These are phyloP conservation scores for Phortica variegata DNA, from an alignment of 1,140 invertebrate species.

Conservation along the genomic window DNA sequence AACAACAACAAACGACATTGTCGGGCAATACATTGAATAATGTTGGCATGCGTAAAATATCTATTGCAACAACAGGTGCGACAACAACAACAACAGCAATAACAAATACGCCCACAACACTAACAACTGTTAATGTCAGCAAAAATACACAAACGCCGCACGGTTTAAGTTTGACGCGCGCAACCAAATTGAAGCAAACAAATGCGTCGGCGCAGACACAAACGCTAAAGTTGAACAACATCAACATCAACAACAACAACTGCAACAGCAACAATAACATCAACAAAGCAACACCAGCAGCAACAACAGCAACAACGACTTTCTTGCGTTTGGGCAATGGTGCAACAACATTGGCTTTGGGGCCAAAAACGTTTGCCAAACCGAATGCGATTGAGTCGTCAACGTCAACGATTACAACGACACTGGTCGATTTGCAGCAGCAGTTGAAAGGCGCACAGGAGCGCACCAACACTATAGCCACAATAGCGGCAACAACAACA, in stretches of 20 bases:
- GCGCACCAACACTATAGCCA: conserved; percentile 3
- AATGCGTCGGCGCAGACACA: conserved; percentile 34
- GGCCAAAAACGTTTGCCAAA: conserved; percentile 2
- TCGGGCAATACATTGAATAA: too few species aligned
- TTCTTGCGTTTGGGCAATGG: conserved; percentile 38
- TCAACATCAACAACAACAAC: conserved; percentile 9
- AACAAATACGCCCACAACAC: conserved; percentile 9
- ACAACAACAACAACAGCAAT: conserved; percentile 2
- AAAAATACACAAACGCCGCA: conserved; percentile 18
- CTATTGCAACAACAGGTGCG: too few species aligned
- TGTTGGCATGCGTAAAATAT: too few species aligned
- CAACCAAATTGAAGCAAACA: conserved; percentile 26
- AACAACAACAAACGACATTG: conserved; percentile 6
- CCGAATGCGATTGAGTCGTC: conserved; percentile 2
- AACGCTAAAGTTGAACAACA: conserved; percentile 26
- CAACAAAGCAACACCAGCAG: conserved; percentile 13
- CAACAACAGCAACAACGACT: conserved; percentile 27
- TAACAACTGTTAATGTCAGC: conserved; percentile 13
- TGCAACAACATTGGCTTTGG: conserved; percentile 27
- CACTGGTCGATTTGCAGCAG: not conserved
- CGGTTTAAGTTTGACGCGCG: conserved; percentile 40
- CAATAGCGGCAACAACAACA: conserved; percentile 9
- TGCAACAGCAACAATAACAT: conserved; percentile 18
- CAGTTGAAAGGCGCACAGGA: not conserved
- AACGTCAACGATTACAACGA: conserved; percentile 11